These are phyloP conservation scores for Palloptera scutellata DNA, from an alignment of 2,888 invertebrate species.

Conservation along the genomic window DNA sequence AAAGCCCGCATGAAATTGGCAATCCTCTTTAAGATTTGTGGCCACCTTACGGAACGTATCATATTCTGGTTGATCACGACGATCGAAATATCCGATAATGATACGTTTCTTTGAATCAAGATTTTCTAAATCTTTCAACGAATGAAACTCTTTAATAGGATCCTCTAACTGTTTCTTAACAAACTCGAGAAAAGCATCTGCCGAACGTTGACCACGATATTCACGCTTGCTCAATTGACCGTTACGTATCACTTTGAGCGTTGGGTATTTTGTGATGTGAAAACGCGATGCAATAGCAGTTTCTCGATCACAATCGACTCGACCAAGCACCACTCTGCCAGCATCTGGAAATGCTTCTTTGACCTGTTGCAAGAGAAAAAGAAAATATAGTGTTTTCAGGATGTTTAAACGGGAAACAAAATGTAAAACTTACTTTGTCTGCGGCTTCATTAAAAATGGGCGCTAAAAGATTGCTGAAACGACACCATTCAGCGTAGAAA, in stretches of 20 bases:
- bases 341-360: constrained; percentile 78
- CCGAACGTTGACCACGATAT: constrained; percentile 89
- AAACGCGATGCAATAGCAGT: constrained; percentile 85
- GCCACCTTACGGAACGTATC: constrained; percentile 82
- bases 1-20: constrained; percentile 91
- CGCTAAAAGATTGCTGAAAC: constrained; percentile 95
- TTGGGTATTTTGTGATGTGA: constrained; percentile 98
- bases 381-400: background rate
- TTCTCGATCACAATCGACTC: constrained; percentile 97
- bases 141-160: constrained; percentile 80
- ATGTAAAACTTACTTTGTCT: constrained; percentile 72
- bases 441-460: constrained; percentile 97
- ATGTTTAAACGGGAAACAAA: constrained; percentile 7
- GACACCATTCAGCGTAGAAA: constrained; percentile 99
- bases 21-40: constrained; percentile 91
- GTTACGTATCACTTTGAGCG: constrained; percentile 92
- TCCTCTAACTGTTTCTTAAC: constrained; percentile 88
- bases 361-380: constrained; percentile 46
- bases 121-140: constrained; percentile 75
- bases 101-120: constrained; percentile 84
- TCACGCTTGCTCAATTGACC: constrained; percentile 90
- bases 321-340: constrained; percentile 91
- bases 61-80: constrained; percentile 81
- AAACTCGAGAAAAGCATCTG: constrained; percentile 88
- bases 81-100: constrained; percentile 89